A percentile compares a stretch with the other conserved stretches of the same genome.
Conservation (phyloP, 2,113 vertebrate genomes). For the Tringa solitaria region DNA sequence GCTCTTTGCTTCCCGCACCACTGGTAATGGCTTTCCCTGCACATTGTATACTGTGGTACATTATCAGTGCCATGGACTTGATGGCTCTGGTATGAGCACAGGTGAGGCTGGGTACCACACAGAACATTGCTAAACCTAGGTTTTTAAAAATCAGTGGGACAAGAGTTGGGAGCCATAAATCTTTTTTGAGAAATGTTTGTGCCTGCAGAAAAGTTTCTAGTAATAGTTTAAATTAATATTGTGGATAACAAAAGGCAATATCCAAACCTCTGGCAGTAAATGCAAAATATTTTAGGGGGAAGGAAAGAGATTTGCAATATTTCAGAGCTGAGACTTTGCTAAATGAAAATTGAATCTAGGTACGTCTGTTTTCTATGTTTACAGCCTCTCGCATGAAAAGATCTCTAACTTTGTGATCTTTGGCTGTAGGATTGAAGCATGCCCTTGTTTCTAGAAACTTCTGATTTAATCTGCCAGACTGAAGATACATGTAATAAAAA, state of each 20-base stretch:
- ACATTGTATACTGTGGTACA: rapidly evolving
- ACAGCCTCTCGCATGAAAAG: background rate
- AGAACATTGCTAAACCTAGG: background rate
- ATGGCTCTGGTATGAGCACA: background rate
- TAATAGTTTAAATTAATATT: background rate
- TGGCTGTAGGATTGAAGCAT: background rate
- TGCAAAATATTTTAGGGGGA: background rate
- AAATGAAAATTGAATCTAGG: background rate
- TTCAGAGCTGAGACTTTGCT: background rate
- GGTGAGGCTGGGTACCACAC: background rate
- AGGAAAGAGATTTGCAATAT: background rate
- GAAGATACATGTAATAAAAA: background rate
- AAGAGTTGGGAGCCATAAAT: background rate
- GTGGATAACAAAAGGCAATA: background rate
- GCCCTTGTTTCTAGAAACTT: background rate
- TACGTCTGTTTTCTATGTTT: background rate
- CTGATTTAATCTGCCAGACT: background rate
- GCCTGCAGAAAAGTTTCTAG: background rate
- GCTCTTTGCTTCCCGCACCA: background rate
- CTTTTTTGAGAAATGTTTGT: background rate
- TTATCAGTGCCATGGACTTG: background rate
- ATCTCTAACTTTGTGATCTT: background rate
- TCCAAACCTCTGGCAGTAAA: background rate
- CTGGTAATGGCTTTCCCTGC: background rate
- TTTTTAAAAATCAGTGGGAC: background rate